phyloP scores from a whole-genome alignment of 2,888 invertebrate genomes.

The Diarsia brunnea region DNA sequence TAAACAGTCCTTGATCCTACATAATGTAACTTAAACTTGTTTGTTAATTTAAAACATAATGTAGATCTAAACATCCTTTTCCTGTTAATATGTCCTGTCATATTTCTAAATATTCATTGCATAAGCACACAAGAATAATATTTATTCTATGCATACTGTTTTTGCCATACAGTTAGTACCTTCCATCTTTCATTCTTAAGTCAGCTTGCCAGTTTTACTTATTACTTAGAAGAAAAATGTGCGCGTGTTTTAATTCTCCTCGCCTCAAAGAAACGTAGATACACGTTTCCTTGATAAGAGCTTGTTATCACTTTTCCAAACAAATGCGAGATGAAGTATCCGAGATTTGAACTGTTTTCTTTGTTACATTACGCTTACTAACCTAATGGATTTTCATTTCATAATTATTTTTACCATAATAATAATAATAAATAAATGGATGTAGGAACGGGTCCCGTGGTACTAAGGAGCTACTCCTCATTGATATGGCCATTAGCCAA shows the following conservation, averaged over 20 bases:
- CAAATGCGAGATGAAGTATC: slow-evolving; percentile 27
- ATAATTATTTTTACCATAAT: neutral
- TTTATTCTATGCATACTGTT: neutral
- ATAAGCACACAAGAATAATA: neutral
- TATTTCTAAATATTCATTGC: slow-evolving; percentile 29
- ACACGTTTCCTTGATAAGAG: slow-evolving; percentile 41
- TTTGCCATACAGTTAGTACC: neutral
- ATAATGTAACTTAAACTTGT: neutral
- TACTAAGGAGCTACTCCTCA: no score
- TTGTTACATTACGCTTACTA: neutral
- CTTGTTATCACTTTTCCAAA: slow-evolving; percentile 49
- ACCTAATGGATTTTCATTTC: neutral
- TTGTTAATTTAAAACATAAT: neutral
- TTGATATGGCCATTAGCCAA: no score
- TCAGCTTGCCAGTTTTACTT: neutral
- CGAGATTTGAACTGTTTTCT: slow-evolving; percentile 16
- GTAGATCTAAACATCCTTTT: slow-evolving; percentile 26
- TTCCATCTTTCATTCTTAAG: neutral
- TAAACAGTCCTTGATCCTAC: neutral
- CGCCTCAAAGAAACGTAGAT: slow-evolving; percentile 10
- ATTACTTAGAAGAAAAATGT: neutral
- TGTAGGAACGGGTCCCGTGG: no score
- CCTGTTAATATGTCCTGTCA: slow-evolving; percentile 23
- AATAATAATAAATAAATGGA: no score
- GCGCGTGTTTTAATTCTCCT: slow-evolving; percentile 26